Base-by-base conservation (phyloP, 2,888 invertebrate species). In the Volucella bombylans region DNA sequence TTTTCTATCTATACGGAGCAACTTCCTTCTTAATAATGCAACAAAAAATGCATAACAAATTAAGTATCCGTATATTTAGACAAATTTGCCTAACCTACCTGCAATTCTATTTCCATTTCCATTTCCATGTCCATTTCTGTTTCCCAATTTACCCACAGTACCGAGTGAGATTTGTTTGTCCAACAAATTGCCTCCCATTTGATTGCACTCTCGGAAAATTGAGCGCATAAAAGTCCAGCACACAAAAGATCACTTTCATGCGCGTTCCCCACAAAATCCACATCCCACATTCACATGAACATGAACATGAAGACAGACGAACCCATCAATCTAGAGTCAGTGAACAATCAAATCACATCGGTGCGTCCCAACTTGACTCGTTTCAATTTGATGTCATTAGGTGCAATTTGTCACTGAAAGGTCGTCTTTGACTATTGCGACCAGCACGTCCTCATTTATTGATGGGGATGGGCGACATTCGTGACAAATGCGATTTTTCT, bases 381-480 rank as follows among this genome's bases (percentile, higher is more conserved):
- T 76, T 85, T 81, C 85, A 85, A 85, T 85, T 85, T 77, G 76
- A 81, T 81, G 85, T 85, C 81, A 85, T 85, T 76, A 85, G 76
- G 76, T 81, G 85, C 85, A 85, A 85, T 85, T 85, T 85, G 85
- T 85, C 85, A 85, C 81, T 68, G 55, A 77, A 76, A 72, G 68
- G 71, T 68, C 71, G 72, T 31, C 31, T 31, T 31, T 31, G 31
- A 15, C 77, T 43, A 62, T 49, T 67, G 74, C 67, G 62, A 45
- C 45, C 47, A 69, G 38, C 55, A 50, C 47, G 38, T 12, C 3
- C 43, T n/a, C 43, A 12, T 14, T 23, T 39, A 57, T 15, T 23
- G 54, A 69, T 23, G n/a, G 68, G 50, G 62, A 71, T 57, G 73
- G 57, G 41, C 62, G 72, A 67, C 81, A 55, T 85, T 85, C 85